Evolutionary conservation across 2,113 vertebrate species (phyloP).

Genomic region (Notechis scutatus): DNA sequence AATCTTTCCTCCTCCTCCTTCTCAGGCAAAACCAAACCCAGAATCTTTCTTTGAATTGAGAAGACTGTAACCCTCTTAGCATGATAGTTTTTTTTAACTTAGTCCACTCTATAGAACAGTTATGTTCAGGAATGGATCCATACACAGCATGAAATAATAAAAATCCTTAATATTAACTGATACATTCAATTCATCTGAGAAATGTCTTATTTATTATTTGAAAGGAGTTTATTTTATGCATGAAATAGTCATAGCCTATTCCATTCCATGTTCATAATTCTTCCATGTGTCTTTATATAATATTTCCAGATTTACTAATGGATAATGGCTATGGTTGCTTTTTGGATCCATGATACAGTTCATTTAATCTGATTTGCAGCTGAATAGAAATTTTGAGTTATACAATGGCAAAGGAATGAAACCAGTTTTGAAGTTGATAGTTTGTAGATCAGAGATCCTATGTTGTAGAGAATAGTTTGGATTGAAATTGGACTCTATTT

Average conservation of each 20-base stretch:
- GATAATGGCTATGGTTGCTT: background rate
- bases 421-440: background rate
- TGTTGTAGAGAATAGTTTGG: background rate
- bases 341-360: background rate
- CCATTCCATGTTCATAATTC: background rate
- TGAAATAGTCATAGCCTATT: background rate
- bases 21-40: background rate
- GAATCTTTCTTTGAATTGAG: accelerated
- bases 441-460: background rate
- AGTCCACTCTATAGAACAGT: constrained; percentile 13
- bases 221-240: background rate
- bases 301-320: background rate
- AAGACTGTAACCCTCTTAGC: background rate
- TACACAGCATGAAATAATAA: background rate
- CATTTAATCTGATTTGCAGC: background rate
- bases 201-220: background rate
- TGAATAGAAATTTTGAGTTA: background rate
- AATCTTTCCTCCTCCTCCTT: background rate
- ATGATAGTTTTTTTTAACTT: background rate
- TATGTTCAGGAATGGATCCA: constrained; percentile 2
- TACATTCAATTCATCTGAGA: background rate
- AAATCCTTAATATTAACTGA: background rate
- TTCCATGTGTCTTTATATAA: background rate
- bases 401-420: background rate
- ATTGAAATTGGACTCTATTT: background rate